Evolutionary conservation across 2,888 invertebrate genomes (phyloP), one percentile per base, ranked within the genome.

Genomic region (Tiliacea citrago): DNA sequence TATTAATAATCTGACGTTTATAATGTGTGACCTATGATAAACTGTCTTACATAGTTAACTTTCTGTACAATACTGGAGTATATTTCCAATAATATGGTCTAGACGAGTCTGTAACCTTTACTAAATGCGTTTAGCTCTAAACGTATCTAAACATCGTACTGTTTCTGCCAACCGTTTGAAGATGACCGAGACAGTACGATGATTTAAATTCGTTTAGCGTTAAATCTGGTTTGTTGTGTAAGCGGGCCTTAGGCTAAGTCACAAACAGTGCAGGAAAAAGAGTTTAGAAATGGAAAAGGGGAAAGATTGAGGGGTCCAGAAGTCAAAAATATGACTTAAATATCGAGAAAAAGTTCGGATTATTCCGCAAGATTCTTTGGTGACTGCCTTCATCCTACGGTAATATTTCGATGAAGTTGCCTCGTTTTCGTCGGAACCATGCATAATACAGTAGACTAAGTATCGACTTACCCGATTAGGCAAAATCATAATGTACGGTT

Each of bases 21-120:
- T 72, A 86, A 65, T 82, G 24, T 3, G 16, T 78, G 88, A 87
- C 89, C 87, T 68, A 1, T 35, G 89, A 90, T 90, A 89, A 88
- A 81, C 83, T 71, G 7, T 39, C 47, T 81, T 82, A 84, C 82
- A 61, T 79, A 87, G 80, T 87, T 74, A 24, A 71, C 42, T 78
- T 68, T 57, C 75, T 76, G 62, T 39, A 18, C 16, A 29, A 3
- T 29, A 42, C 5, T 63, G 57, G 13, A 45, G 45, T 67, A 78
- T 57, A 62, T 79, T 72, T 78, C 66, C 79, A 72, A 69, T 65
- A 42, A 55, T 55, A 51, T 55, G 5, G 13, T 78, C 55, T n/a
- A 18, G 75, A 49, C 60, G 35, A 24, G 13, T 51, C 24, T 45
- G 24, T 51, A 29, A 29, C 57, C 29, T 29, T 1, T 29, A 29